Conservation (phyloP, 2,888 invertebrate species). For the Heteropelma amictum region DNA sequence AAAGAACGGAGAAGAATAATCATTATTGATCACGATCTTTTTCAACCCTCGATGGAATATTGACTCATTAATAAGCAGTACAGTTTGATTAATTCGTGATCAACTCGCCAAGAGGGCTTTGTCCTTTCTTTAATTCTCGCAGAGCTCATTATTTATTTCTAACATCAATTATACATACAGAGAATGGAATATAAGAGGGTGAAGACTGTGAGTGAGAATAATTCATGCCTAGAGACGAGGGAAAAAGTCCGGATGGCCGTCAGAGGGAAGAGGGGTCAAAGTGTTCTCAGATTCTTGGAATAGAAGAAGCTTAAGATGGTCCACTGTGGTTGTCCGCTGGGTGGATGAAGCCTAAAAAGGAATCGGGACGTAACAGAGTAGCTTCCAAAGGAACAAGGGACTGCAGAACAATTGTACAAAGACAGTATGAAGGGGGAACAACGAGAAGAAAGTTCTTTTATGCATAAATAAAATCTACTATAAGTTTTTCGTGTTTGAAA, state of each 20-base stretch:
- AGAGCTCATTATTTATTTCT: not conserved
- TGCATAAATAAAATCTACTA: not conserved
- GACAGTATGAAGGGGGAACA: not conserved
- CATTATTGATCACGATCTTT: too few relatives aligned
- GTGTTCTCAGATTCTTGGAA: too few relatives aligned
- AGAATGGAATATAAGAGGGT: too few relatives aligned
- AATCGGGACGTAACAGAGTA: not conserved
- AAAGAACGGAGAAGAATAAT: not conserved
- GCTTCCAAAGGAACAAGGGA: not conserved
- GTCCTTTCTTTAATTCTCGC: not conserved
- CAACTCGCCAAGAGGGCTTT: too few relatives aligned
- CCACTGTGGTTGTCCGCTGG: not conserved
- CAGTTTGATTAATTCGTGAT: too few relatives aligned
- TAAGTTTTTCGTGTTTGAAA: not conserved
- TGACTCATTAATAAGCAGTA: too few relatives aligned
- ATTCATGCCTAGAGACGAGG: too few relatives aligned
- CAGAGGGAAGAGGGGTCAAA: too few relatives aligned
- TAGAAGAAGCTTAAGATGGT: conserved; percentile 19
- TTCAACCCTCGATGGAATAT: too few relatives aligned
- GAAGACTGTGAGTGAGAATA: too few relatives aligned
- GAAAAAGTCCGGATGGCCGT: too few relatives aligned
- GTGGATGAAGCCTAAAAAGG: too few relatives aligned
- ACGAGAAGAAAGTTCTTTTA: not conserved
- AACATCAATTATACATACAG: not conserved
- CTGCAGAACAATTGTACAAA: not conserved